phyloP scores from a whole-genome alignment of 2,797 vertebrate genomes.

The Pterois miles region DNA sequence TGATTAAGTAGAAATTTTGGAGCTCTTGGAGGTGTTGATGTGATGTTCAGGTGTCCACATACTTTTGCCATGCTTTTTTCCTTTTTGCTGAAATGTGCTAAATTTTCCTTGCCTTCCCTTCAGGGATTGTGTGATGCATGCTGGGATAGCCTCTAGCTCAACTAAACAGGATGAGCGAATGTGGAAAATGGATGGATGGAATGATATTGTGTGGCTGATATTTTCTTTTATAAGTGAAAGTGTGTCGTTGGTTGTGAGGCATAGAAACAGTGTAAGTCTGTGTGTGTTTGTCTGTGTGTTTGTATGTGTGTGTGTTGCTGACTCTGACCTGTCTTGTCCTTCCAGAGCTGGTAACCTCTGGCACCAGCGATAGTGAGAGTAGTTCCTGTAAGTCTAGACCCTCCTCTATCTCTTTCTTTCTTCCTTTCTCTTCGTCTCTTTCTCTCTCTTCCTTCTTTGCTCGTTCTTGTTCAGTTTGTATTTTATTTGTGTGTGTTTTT shows the following conservation, averaged over 20 bases:
- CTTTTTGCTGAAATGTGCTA: too few species aligned
- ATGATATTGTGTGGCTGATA: not conserved
- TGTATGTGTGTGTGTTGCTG: constrained; percentile 75
- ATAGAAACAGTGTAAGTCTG: not conserved
- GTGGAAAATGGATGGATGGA: not conserved
- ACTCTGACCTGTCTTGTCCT: constrained; percentile 89
- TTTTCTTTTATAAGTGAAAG: constrained; percentile 1
- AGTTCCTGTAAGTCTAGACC: constrained; percentile 94
- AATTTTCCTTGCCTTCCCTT: too few species aligned
- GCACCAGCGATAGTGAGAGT: constrained; percentile 98
- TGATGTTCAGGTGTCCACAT: not conserved
- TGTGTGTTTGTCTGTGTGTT: constrained; percentile 28
- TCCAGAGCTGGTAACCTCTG: constrained; percentile 98
- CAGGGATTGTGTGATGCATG: not conserved
- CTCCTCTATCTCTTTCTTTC: constrained; percentile 57
- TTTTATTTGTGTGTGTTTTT: constrained; percentile 22
- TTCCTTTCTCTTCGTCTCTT: not conserved
- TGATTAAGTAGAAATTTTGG: not conserved
- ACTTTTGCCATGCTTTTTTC: not conserved
- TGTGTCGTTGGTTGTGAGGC: not conserved
- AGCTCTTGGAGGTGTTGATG: not conserved
- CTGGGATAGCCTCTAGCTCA: not conserved
- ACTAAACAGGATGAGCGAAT: not conserved
- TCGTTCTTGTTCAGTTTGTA: not conserved
- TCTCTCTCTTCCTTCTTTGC: not conserved